These are phyloP conservation scores for Sorex araneus DNA, from an alignment of 2,113 vertebrate species.

Conservation along the genomic window DNA sequence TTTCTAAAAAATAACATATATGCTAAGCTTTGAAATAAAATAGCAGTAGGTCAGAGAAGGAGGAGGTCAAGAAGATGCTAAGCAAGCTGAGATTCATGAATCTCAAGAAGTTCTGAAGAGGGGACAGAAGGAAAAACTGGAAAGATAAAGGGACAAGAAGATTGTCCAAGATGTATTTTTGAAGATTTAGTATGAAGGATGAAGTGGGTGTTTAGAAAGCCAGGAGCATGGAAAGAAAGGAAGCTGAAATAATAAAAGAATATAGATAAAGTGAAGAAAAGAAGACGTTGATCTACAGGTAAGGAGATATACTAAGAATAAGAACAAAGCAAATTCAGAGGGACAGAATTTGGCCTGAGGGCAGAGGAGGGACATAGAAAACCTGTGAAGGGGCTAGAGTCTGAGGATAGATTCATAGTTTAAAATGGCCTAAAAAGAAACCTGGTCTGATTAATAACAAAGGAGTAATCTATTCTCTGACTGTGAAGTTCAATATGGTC, in stretches of 20 bases:
- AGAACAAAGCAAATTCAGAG: too few relatives aligned
- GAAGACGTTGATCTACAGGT: too few relatives aligned
- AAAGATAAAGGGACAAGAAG: not conserved
- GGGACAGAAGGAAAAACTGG: not conserved
- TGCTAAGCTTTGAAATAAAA: not conserved
- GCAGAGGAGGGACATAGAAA: not conserved
- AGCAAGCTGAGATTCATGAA: not conserved
- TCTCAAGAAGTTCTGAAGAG: not conserved
- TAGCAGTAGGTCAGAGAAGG: not conserved
- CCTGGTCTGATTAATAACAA: too few relatives aligned
- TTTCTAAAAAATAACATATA: not conserved
- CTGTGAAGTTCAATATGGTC: not conserved
- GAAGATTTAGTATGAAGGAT: too few relatives aligned
- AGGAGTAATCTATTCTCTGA: not conserved
- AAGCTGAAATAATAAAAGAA: not conserved
- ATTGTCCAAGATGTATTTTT: too few relatives aligned
- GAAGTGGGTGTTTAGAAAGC: not conserved
- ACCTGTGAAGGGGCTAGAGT: not conserved
- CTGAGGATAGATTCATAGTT: too few relatives aligned
- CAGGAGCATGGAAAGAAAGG: not conserved
- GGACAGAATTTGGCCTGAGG: too few relatives aligned
- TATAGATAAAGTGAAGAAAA: too few relatives aligned
- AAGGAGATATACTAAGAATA: too few relatives aligned
- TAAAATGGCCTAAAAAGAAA: not conserved
- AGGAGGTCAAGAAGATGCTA: not conserved